Base-by-base conservation (phyloP, 2,888 invertebrate species). In the Agonum fuliginosum region DNA sequence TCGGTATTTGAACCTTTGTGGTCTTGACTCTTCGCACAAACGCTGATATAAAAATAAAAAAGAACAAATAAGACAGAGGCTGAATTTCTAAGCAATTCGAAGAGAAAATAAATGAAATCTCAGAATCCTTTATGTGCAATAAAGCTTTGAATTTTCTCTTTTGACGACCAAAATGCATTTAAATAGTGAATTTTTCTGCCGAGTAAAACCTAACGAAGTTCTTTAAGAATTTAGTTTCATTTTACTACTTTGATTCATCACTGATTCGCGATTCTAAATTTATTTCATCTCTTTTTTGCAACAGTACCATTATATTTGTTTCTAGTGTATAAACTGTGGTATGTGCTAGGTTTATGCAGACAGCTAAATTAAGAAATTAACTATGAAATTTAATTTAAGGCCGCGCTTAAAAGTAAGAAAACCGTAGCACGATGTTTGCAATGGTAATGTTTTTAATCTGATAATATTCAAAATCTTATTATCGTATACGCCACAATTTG, bases 61-160 rank as follows among this genome's bases (percentile, higher is more conserved):
- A 17, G 58, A 17, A 10, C 30, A 62, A 62, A 62, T 62, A 62
- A 62, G 27, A 30, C 58, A 12, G 58, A 46, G 58, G 54, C 24
- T 54, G 54, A 30, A 62, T 62, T 19, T 62, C 58, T 30, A 34
- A 62, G 58, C 17, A 27, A 3, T 62, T 30, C 30, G 30, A 62
- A 62, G 58, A 30, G 30, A 62, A 62, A 62, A 62, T 62, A 62
- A 30, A 62, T 62, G 58, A 62, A 62, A 62, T 62, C 58, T 62
- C 58, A 14, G 30, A 62, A 62, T 62, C 58, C 30, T 62, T 62
- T 62, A 62, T 62, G 30, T 62, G 30, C 58, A 30, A 62, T 62
- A 62, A 62, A 62, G 58, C 58, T 62, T 62, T 62, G 58, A 62
- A 30, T 62, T 62, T 62, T 62, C 58, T 30, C 58, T 62, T 46